Evolutionary conservation across 2,888 invertebrate genomes (phyloP).

Genomic region (Lasius platythorax): DNA sequence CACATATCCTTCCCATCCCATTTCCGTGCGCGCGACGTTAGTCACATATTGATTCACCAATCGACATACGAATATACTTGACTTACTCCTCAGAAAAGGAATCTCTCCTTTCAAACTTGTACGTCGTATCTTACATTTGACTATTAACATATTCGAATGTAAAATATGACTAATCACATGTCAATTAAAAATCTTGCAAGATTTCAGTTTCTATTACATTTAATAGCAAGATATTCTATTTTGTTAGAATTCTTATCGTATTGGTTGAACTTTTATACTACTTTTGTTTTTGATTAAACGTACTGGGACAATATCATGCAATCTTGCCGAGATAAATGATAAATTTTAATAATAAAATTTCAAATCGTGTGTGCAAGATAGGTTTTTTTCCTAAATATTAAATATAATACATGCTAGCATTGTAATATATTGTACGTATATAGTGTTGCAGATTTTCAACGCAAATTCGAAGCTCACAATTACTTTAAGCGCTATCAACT

Average conservation of each 20-base stretch:
- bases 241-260: slow-evolving; percentile 14
- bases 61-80: slow-evolving; percentile 24
- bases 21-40: slow-evolving; percentile 32
- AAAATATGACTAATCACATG: neutral
- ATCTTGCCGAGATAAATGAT: slow-evolving; percentile 56
- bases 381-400: slow-evolving; percentile 56
- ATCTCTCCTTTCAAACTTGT: neutral
- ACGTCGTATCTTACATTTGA: neutral
- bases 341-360: slow-evolving; percentile 53
- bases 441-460: neutral
- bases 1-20: slow-evolving; percentile 25
- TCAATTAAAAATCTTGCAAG: slow-evolving; percentile 23
- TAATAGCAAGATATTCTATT: neutral
- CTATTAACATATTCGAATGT: neutral
- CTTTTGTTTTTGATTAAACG: slow-evolving; percentile 22
- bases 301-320: slow-evolving; percentile 46
- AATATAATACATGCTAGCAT: neutral
- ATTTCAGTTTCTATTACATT: neutral
- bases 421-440: neutral
- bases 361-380: slow-evolving; percentile 29
- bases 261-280: neutral
- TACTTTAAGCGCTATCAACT: slow-evolving; percentile 14
- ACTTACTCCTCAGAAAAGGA: neutral
- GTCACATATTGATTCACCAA: slow-evolving; percentile 53
- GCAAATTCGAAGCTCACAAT: neutral